Evolutionary conservation across 2,797 vertebrate species (phyloP), one percentile per base, ranked within the genome.

Genomic region (Ataeniobius toweri): DNA sequence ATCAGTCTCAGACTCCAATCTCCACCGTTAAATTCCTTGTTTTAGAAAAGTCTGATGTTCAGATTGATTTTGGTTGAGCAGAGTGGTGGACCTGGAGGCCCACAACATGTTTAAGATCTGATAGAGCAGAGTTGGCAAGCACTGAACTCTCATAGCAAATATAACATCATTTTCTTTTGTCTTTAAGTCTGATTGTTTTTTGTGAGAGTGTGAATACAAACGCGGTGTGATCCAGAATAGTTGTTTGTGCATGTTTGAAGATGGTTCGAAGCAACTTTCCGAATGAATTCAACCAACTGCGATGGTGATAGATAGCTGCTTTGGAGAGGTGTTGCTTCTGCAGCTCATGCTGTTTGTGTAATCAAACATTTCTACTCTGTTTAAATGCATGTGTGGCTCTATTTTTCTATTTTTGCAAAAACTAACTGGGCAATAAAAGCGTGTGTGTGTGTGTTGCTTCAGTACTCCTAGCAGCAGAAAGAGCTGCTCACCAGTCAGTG

Each of bases 391-490:
- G 39, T 18, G 67, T 46, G 20, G 20, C 5, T 59, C 16, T 55
- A 12, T 51, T 55, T 77, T 44, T 67, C 3, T 28, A 12, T 59
- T 44, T 80, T 48, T 58, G n/a, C 26, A 41, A 13, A 80, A 4
- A 79, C 82, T 75, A 71, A 73, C 72, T 68, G 46, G 69, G 61
- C 58, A 83, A 77, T 76, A 82, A 67, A 39, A n/a, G 58, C 41
- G 68, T 59, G 41, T 74, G 75, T 51, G 75, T 51, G 76, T 82
- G 73, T 70, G 58, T 76, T 82, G 90, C 91, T 90, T 68, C 65
- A 91, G 91, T 93, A 93, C 92, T 94, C 92, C 86, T 85, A 90
- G 86, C 90, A 88, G 90, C 85, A 90, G 82, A 76, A 65, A 44
- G 61, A 91, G 86, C 78, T 81, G 80, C 89, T 87, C 93, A 88